Evolutionary conservation across 2,888 invertebrate genomes (phyloP), one percentile per base, ranked within the genome.

Genomic region (Diloba caeruleocephala): DNA sequence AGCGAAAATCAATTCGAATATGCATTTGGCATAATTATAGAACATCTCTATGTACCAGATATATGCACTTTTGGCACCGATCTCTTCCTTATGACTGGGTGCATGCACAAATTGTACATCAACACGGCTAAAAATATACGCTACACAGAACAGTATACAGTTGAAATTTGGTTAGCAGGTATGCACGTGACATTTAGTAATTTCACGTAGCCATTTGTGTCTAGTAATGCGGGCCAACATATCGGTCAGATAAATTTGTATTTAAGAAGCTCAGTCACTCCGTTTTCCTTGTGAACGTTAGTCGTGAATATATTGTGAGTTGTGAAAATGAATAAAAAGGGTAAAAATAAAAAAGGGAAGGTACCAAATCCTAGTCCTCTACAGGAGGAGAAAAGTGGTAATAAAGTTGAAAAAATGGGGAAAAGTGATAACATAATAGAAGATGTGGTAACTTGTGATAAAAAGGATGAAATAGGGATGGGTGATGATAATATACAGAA

Each of bases 171-270:
- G 2, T 5, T 53, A 32, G 2, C n/a, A 6, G 0, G 7, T 12
- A 25, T 25, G 2, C 49, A 13, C 58, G 61, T 91, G 92, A 91
- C 92, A 92, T 92, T 90, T 91, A 74, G 74, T 76, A 78, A 78
- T 78, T 78, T 78, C 81, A 82, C 79, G 78, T 76, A 78, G 76
- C 82, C 81, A 78, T 84, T 83, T 82, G 77, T 70, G 81, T 87
- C 86, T 72, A 84, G 84, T 87, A 89, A 82, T 86, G 82, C 74
- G 74, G 80, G 71, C 74, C 81, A 78, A 84, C 79, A 87, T 85
- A 82, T 84, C 87, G 84, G 85, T 85, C 90, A 92, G 90, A 88
- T 73, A 76, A 74, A 76, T 78, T 85, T 86, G 87, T 78, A 84
- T 84, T 88, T 89, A n/a, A 87, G 86, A 84, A 73, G 88, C 58